phyloP scores from a whole-genome alignment of 1,140 invertebrate species.

The honey bee (Apis mellifera) region Amel_HAv3.1 CM009938.2:5062501-5063000 shows the following conservation, averaged over 20 bases:
- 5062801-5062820: no score
- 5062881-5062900: no score
- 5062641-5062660: slow-evolving; percentile 90
- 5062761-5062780: not conserved
- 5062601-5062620: slow-evolving; percentile 92
- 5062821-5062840: no score
- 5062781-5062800: no score
- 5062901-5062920: no score
- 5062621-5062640: slow-evolving; percentile 89
- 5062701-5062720: slow-evolving; percentile 90
- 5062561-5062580: slow-evolving; percentile 93
- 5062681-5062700: slow-evolving; percentile 90
- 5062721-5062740: slow-evolving; percentile 95
- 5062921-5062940: no score
- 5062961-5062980: no score
- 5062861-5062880: no score
- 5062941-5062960: no score
- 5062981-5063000: no score
- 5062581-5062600: slow-evolving; percentile 94
- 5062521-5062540: slow-evolving; percentile 94
- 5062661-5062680: slow-evolving; percentile 91
- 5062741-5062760: slow-evolving; percentile 72
- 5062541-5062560: slow-evolving; percentile 92
- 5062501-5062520: slow-evolving; percentile 93
- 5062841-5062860: no score